Evolutionary conservation across 2,888 invertebrate genomes (phyloP), one percentile per base, ranked within the genome.

Genomic region (Phrixothrix hirtus): DNA sequence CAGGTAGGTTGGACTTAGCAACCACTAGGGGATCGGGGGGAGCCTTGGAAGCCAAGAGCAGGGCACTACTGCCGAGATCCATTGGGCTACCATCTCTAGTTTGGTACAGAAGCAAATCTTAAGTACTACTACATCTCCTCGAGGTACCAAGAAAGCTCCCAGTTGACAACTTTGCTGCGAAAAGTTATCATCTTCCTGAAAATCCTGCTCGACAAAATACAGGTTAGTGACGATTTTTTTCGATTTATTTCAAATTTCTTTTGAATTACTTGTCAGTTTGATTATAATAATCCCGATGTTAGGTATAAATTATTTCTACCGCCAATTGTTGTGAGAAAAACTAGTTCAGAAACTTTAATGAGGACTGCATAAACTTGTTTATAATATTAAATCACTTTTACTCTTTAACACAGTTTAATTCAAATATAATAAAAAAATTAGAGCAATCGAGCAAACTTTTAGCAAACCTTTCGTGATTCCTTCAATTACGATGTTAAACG

Each of bases 11-110:
- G 69, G 70, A 61, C 68, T 66, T 67, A 64, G 64, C 57, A 62
- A 62, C 60, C 58, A 62, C 59, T 60, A 60, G 63, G 62, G 68
- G 65, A 55, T 41, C 54, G 61, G 66, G 71, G 71, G 57, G 68
- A 62, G 55, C 57, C 69, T 61, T 64, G 64, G 68, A 68, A 68
- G 67, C 69, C 70, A 68, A 66, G 70, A 69, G 70, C 71, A 71
- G 73, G 73, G 70, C 73, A 74, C 74, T 75, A 74, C 75, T 72
- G 72, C 72, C 71, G 69, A 70, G 72, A 70, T 72, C 71, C 75
- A 75, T 75, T 74, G 74, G 71, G 74, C 74, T 74, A 74, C 75
- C 73, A 74, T 69, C 73, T 68, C 70, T 72, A 73, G 72, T 73
- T 74, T 73, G 71, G 72, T 72, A 75, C 75, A 75, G 75, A 74